Base-by-base conservation (phyloP, 1,140 invertebrate species). In the Drosophila orena region DNA sequence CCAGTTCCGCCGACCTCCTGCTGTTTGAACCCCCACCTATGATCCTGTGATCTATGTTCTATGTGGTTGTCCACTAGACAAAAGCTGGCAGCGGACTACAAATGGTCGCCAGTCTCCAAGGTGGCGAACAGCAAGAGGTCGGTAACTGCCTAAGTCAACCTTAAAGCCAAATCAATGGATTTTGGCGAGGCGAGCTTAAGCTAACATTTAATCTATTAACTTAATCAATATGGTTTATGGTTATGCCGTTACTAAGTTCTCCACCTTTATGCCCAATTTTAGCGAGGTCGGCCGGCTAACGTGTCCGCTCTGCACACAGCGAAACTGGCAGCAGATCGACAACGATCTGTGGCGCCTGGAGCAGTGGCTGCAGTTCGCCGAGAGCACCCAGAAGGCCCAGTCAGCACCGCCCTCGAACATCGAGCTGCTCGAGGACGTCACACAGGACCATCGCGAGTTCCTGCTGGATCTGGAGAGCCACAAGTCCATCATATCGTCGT, bases 291-390 rank as follows among this genome's bases (percentile, higher is more conserved):
- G 96, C 46, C 94, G 95, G 60, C 86, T 97, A 62, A 96, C 96
- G 42, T 97, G 96, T 91, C 96, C 96, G 7, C 93, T 97, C 54
- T 97, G 97, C 88, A 97, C 96, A 44, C 95, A 95, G 83, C 95
- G 96, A 62, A 97, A 97, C 92, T 97, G 97, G 97, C 95, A 96
- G 64, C 97, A 98, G 92, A 94, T 98, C 81, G 95, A 97, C 77
- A 96, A 97, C 89, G 97, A 98, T 92, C 93, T 98, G 6, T 98
- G 97, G 96, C 94, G 97, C 59, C 93, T 98, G 75, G 96, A 98
- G 85, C 96, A 97, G 90, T 98, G 97, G 97, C 93, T 98, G 38
- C 95, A 97, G 86, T 96, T 96, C 76, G 96, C 97, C 0, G 97
- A 98, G 92, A 96, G 95, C 46, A 96, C 95, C 0, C 96, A 97